phyloP scores from a whole-genome alignment of 2,888 invertebrate species.

The Entomobrya proxima region DNA sequence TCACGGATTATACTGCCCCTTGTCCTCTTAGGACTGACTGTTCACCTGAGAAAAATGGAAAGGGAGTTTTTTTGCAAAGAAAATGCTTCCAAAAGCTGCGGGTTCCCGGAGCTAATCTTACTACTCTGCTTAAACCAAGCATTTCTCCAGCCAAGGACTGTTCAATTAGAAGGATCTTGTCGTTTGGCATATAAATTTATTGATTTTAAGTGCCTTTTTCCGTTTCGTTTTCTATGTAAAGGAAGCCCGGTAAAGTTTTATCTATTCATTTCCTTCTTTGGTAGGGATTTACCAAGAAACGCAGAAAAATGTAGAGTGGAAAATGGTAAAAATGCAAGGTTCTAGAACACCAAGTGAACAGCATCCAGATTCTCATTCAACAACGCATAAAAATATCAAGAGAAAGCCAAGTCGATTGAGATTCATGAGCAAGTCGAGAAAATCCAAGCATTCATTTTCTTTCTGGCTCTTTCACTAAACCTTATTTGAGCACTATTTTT shows the following conservation, averaged over 20 bases:
- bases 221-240: background rate
- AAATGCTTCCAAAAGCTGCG: background rate
- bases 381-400: background rate
- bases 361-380: no score
- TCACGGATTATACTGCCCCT: slow-evolving; percentile 15
- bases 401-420: slow-evolving; percentile 10
- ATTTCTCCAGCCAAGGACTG: background rate
- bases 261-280: background rate
- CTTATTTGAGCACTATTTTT: background rate
- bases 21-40: background rate
- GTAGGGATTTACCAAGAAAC: background rate
- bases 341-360: no score
- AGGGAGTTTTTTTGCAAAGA: no score
- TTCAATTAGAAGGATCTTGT: slow-evolving; percentile 27
- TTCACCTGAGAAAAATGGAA: slow-evolving; percentile 23
- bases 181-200: slow-evolving; percentile 15
- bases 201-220: slow-evolving; percentile 17
- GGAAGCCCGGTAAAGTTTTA: background rate
- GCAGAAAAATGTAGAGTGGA: no score
- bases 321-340: no score
- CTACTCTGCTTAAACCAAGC: background rate
- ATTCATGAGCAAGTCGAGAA: slow-evolving; percentile 26
- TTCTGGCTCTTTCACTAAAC: background rate
- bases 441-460: background rate
- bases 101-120: background rate